Percentiles rank a stretch among this genome's conserved stretches.
Evolutionary conservation across 2,888 invertebrate genomes (phyloP).

Genomic region (Spisula subtruncata): DNA sequence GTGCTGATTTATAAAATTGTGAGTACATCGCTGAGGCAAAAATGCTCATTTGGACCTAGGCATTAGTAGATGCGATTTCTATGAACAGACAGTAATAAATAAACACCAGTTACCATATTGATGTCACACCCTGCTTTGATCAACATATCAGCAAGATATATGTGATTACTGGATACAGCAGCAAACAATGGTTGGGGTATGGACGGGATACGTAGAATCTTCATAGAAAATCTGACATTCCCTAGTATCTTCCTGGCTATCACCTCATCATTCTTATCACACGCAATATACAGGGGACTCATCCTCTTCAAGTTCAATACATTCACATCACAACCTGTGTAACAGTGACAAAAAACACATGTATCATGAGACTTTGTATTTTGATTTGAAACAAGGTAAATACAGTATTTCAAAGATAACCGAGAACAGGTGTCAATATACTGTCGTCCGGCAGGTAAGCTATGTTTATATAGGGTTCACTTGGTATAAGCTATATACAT

Average conservation of each 20-base stretch:
- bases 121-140: conserved; percentile 84
- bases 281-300: conserved; percentile 84
- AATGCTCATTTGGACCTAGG: no score
- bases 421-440: no score
- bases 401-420: no score
- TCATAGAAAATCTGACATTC: conserved; percentile 74
- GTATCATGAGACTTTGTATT: no score
- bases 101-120: conserved; percentile 80
- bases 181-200: conserved; percentile 82
- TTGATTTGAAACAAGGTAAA: no score
- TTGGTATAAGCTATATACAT: no score
- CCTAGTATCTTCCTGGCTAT: conserved; percentile 80
- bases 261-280: conserved; percentile 82
- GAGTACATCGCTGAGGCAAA: no score
- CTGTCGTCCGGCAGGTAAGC: no score
- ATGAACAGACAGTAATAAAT: no score
- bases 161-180: conserved; percentile 81
- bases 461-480: no score
- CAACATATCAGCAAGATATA: conserved; percentile 79
- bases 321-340: conserved; percentile 85
- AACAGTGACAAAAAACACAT: background rate
- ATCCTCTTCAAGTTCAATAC: conserved; percentile 77
- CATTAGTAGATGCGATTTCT: no score
- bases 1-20: no score
- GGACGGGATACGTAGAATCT: conserved; percentile 71